A percentile compares a stretch with the other conserved stretches of the same genome.
Conservation (phyloP, 2,797 vertebrate species). For the Atherinosoma microstoma region DNA sequence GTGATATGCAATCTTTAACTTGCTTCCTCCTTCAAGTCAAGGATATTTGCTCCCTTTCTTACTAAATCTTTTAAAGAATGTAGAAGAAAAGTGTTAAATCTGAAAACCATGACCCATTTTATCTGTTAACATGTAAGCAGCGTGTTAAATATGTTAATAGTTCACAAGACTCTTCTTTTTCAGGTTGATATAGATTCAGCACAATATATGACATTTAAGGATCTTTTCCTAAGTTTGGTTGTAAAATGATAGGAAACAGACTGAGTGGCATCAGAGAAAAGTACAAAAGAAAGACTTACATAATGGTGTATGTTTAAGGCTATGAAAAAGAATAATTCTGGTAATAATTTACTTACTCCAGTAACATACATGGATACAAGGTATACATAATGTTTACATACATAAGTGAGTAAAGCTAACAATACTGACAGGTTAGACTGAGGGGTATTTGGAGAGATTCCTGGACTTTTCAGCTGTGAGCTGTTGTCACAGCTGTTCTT, state of each 20-base stretch:
- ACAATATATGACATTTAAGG: too few relatives aligned
- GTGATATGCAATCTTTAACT: background rate
- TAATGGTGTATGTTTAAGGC: too few relatives aligned
- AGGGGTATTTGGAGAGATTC: conserved; percentile 16
- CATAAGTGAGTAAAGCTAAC: too few relatives aligned
- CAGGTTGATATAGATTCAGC: too few relatives aligned
- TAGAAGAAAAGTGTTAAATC: background rate
- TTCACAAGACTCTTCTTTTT: too few relatives aligned
- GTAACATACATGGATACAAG: background rate
- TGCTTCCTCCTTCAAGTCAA: background rate
- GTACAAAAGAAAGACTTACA: too few relatives aligned
- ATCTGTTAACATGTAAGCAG: background rate
- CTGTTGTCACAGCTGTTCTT: conserved; percentile 64
- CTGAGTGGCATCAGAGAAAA: too few relatives aligned
- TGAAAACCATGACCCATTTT: background rate
- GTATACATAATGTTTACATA: too few relatives aligned
- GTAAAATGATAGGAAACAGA: too few relatives aligned
- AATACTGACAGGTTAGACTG: background rate
- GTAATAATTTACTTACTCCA: background rate
- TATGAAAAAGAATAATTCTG: too few relatives aligned
- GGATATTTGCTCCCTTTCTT: background rate
- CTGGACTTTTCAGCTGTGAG: conserved; percentile 49
- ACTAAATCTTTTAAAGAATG: background rate
- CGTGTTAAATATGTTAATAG: too few relatives aligned
- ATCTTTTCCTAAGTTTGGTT: too few relatives aligned